Percentiles rank a stretch among this genome's conserved stretches.
These are phyloP conservation scores for Diplodus puntazzo DNA, from an alignment of 2,797 vertebrate genomes.

Conservation along the genomic window DNA sequence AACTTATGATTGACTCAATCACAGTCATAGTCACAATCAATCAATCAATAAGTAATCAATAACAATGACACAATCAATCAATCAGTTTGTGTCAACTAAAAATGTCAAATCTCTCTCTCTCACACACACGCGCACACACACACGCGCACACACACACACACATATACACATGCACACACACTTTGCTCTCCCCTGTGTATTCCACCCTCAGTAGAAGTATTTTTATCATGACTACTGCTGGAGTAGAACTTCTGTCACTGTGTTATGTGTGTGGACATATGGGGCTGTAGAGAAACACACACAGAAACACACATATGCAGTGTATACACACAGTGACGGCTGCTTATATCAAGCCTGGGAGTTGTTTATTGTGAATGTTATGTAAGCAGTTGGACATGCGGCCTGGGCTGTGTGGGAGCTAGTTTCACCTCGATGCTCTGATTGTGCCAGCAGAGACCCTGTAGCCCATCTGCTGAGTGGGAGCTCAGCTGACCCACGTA, in stretches of 20 bases:
- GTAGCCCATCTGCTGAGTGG: slow-evolving; percentile 63
- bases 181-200: not conserved
- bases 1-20: no score
- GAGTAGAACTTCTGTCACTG: slow-evolving; percentile 24
- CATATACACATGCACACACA: no score
- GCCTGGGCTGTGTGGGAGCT: slow-evolving; percentile 57
- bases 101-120: no score
- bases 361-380: slow-evolving; percentile 53
- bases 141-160: not conserved
- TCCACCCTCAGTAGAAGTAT: slow-evolving; percentile 29
- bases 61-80: no score
- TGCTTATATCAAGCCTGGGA: slow-evolving; percentile 17
- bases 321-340: slow-evolving; percentile 1
- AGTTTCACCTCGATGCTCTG: slow-evolving; percentile 42
- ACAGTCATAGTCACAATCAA: no score
- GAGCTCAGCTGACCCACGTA: slow-evolving; percentile 50
- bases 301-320: slow-evolving; percentile 4
- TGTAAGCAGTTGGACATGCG: slow-evolving; percentile 53
- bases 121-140: not conserved
- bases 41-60: no score
- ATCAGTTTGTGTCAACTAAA: no score
- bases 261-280: slow-evolving; percentile 22
- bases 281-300: slow-evolving; percentile 4
- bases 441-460: slow-evolving; percentile 54
- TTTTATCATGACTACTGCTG: slow-evolving; percentile 34